phyloP scores from a whole-genome alignment of 2,888 invertebrate genomes.

The Anorthoa munda region DNA sequence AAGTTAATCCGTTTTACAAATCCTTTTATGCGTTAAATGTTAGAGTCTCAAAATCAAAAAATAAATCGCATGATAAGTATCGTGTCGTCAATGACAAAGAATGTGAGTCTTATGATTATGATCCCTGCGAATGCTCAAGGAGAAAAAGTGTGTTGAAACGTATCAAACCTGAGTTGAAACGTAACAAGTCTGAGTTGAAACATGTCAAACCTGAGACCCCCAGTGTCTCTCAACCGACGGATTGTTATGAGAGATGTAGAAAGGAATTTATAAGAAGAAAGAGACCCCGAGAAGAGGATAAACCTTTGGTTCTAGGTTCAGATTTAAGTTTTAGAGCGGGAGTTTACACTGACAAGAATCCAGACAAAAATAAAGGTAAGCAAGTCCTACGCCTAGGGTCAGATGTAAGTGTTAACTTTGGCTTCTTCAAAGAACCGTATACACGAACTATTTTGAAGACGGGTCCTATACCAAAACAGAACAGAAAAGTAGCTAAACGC shows the following conservation, averaged over 20 bases:
- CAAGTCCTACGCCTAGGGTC: slow-evolving; percentile 61
- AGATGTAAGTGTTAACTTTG: slow-evolving; percentile 62
- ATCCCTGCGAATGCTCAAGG: slow-evolving; percentile 53
- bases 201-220: not conserved
- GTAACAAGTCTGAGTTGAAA: not conserved
- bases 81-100: slow-evolving; percentile 6
- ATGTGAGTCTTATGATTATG: slow-evolving; percentile 55
- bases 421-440: slow-evolving; percentile 63
- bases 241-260: not conserved
- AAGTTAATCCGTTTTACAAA: slow-evolving; percentile 45
- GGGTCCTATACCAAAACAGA: not conserved
- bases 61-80: not conserved
- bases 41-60: slow-evolving; percentile 24
- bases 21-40: slow-evolving; percentile 56
- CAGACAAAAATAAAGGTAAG: slow-evolving; percentile 1
- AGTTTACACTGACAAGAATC: slow-evolving; percentile 32
- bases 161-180: slow-evolving; percentile 6
- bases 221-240: too few species aligned
- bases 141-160: slow-evolving; percentile 37
- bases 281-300: not conserved
- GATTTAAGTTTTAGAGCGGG: slow-evolving; percentile 16
- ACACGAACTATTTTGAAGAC: not conserved
- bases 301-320: slow-evolving; percentile 15
- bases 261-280: not conserved
- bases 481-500: too few species aligned